Percentiles rank a stretch among this genome's conserved stretches.
Conservation (phyloP, 2,113 vertebrate species). For the Pristiophorus japonicus region DNA sequence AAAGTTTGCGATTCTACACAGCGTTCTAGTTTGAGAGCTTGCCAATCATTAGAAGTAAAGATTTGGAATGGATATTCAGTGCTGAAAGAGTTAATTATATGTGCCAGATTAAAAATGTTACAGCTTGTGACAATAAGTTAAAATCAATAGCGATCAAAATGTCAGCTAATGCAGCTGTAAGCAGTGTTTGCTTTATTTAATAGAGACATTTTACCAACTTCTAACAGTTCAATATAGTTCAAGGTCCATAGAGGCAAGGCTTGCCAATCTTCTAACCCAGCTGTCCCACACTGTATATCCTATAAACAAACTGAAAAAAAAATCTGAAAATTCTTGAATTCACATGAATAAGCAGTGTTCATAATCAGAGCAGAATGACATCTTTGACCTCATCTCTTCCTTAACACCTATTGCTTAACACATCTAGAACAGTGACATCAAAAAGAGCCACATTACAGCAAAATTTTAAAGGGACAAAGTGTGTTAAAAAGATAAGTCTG, state of each 20-base stretch:
- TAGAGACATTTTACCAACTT: background rate
- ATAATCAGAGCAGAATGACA: background rate
- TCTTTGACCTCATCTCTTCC: background rate
- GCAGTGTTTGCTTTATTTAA: slow-evolving; percentile 9
- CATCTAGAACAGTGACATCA: background rate
- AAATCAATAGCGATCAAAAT: background rate
- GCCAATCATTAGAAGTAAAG: background rate
- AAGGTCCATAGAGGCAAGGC: background rate
- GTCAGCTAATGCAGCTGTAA: background rate
- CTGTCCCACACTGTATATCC: background rate
- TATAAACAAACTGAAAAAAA: background rate
- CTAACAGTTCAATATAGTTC: background rate
- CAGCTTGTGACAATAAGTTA: background rate
- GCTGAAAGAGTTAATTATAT: background rate
- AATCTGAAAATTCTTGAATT: too few species aligned
- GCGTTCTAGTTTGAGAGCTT: background rate
- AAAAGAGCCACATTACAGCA: too few species aligned
- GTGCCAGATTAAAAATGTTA: background rate
- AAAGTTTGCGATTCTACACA: background rate
- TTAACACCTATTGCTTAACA: background rate
- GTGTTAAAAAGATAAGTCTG: too few species aligned
- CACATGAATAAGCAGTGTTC: slow-evolving; percentile 13
- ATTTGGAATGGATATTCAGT: background rate
- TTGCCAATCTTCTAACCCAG: background rate
- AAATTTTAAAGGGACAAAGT: too few species aligned